A percentile compares a stretch with the other conserved stretches of the same genome.
Evolutionary conservation across 2,113 vertebrate species (phyloP).

Genomic region (Melospiza georgiana): DNA sequence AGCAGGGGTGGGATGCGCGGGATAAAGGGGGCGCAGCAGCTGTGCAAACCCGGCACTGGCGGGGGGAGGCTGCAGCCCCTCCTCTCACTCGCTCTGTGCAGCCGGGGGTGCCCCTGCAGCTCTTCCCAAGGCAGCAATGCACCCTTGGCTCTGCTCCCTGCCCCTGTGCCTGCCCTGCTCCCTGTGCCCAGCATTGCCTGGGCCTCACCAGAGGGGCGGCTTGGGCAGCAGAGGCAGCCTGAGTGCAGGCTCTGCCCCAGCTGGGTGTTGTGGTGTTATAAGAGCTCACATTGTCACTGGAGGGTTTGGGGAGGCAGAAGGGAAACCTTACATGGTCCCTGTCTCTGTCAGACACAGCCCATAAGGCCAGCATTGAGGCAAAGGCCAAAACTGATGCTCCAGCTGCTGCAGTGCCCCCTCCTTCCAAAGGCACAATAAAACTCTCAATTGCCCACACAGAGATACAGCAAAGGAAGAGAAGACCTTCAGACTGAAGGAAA

Average conservation of each 20-base stretch:
- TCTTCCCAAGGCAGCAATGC: rapidly evolving
- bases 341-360: not conserved
- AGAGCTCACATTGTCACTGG: rapidly evolving
- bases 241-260: not conserved
- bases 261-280: not conserved
- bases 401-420: not conserved
- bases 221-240: not conserved
- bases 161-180: rapidly evolving
- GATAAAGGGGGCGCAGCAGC: not conserved
- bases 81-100: not conserved
- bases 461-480: not conserved
- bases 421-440: not conserved
- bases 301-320: not conserved
- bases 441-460: not conserved
- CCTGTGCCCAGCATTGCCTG: rapidly evolving
- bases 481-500: not conserved
- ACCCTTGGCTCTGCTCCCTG: rapidly evolving
- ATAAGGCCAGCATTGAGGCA: not conserved
- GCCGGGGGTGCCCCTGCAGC: rapidly evolving
- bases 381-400: not conserved
- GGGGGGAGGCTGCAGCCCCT: not conserved
- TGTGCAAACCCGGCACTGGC: not conserved
- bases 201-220: not conserved
- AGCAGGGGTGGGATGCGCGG: not conserved
- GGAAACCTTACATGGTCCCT: not conserved